Conservation (phyloP, 1,140 invertebrate species). For the Caenorhabditis elegans region WBcel235 BX284605.5:11878501-11879000, state of each 20-base stretch:
- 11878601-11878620: too few relatives aligned
- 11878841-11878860: slow-evolving; percentile 66
- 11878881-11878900: slow-evolving; percentile 44
- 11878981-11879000: slow-evolving; percentile 38
- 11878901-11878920: neutral
- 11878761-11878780: slow-evolving; percentile 66
- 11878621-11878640: too few relatives aligned
- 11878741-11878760: slow-evolving; percentile 46
- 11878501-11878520: too few relatives aligned
- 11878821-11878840: slow-evolving; percentile 57
- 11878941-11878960: neutral
- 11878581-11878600: too few relatives aligned
- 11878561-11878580: too few relatives aligned
- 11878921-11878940: neutral
- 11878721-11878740: slow-evolving; percentile 54
- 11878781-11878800: slow-evolving; percentile 63
- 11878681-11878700: too few relatives aligned
- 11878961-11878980: slow-evolving; percentile 41
- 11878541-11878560: too few relatives aligned
- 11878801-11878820: slow-evolving; percentile 57
- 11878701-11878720: too few relatives aligned
- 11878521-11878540: too few relatives aligned
- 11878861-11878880: slow-evolving; percentile 54
- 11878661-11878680: too few relatives aligned
- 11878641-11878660: too few relatives aligned